Evolutionary conservation across 2,797 vertebrate genomes (phyloP).

Genomic region (Trematocara caparti): DNA sequence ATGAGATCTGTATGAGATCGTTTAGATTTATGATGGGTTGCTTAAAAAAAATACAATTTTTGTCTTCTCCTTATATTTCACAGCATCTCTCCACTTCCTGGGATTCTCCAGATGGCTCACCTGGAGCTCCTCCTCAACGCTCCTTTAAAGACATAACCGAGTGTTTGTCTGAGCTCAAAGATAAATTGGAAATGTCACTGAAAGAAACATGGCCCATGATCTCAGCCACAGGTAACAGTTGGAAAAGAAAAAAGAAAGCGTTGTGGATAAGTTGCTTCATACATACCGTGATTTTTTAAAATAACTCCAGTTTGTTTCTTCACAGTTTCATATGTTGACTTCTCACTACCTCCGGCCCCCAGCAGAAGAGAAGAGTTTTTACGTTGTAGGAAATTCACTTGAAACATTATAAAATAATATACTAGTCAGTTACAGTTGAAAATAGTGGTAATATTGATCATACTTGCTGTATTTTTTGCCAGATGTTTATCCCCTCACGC

Average conservation of each 20-base stretch:
- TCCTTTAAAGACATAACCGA: neutral
- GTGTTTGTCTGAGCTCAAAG: slow-evolving; percentile 5
- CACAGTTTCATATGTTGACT: slow-evolving; percentile 16
- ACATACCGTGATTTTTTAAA: rapidly evolving
- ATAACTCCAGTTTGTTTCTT: neutral
- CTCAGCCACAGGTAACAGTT: neutral
- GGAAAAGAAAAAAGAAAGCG: rapidly evolving
- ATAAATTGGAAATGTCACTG: neutral
- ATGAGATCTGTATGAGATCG: no score
- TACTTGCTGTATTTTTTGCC: neutral
- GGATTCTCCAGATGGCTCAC: neutral
- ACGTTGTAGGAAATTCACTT: neutral
- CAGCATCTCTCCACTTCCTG: neutral
- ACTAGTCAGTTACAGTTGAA: no score
- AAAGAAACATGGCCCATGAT: slow-evolving; percentile 9
- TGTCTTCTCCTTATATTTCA: neutral
- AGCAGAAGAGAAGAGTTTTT: slow-evolving; percentile 5
- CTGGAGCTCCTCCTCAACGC: neutral
- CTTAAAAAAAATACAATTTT: neutral
- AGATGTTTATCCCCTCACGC: neutral
- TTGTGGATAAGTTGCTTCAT: neutral
- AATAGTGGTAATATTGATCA: neutral
- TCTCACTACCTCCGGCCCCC: neutral
- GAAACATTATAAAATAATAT: neutral
- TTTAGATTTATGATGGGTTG: neutral